Base-by-base conservation (phyloP, 92 coral and sea anemone genomes). In the Montipora capitata region DNA sequence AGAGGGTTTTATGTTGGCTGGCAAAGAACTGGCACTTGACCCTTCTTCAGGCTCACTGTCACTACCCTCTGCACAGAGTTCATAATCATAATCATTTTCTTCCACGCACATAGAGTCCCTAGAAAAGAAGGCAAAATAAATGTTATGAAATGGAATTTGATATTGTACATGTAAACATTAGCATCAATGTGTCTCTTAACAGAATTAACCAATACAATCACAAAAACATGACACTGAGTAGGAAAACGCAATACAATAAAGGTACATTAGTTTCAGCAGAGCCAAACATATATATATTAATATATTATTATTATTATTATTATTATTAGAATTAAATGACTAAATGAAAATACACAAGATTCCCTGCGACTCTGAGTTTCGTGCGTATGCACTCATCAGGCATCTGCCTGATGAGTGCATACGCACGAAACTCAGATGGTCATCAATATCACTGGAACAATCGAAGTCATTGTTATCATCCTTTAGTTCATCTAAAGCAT, bases 401-500 rank as follows among this genome's bases (percentile, higher is more conserved):
- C n/a, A n/a, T n/a, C n/a, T n/a, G 35, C 35, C 35, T 27, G 35
- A 27, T 27, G 35, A 27, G 35, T 27, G 35, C 67, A 61, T 61
- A 61, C 2, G 14, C 67, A 61, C 35, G 35, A 27, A 27, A 27
- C 35, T 27, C 35, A 27, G 35, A 27, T 15, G 42, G 74, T 68
- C 74, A 68, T 68, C 74, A 68, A 12, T 56, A 71, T 43, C 54
- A 71, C 54, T 41, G 76, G 58, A 71, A 71, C 76, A 70, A 70
- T 70, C 75, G 12, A 44, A 40, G 54, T 70, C 16, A 10, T 70
- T 12, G 35, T 54, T 41, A 27, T 71, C 76, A 40, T 71, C 58
- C 54, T 18, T 71, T 71, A 44, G 76, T 41, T 71, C 76, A 71
- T 40, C 20, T 71, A 71, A 43, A n/a, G 76, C 58, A 71, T 71